phyloP scores from a whole-genome alignment of 30 jellyfish, hydroid and myxozoan species.

The Phacellophora camtschatica region DNA sequence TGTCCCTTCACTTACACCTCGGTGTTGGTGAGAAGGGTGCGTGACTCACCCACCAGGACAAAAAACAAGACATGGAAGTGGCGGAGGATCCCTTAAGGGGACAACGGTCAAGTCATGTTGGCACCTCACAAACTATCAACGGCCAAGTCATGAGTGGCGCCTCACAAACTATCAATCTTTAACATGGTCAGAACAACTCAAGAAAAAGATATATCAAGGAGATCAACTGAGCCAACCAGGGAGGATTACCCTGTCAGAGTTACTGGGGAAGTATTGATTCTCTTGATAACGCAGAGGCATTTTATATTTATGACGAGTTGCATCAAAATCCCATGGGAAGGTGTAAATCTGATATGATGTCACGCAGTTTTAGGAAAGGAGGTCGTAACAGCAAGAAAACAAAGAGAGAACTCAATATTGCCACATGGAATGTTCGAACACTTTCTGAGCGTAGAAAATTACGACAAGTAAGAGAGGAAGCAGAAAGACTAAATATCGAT shows the following conservation, averaged over 20 bases:
- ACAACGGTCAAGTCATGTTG: conserved; percentile 1
- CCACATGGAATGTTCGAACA: conserved; percentile 8
- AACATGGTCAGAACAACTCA: conserved; percentile 6
- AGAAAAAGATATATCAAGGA: background rate
- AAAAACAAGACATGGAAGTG: conserved; percentile 2
- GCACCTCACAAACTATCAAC: background rate
- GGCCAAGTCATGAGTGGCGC: background rate
- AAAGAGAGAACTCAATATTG: too few relatives aligned
- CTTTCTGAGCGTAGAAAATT: background rate
- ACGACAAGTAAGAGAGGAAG: background rate
- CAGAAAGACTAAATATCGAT: background rate
- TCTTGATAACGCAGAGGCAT: too few relatives aligned
- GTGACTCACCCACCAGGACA: conserved; percentile 5
- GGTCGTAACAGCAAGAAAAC: too few relatives aligned
- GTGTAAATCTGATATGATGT: too few relatives aligned
- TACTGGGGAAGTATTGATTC: too few relatives aligned
- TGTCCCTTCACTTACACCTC: conserved; percentile 3
- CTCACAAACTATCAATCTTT: background rate
- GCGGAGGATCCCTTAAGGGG: conserved; percentile 10
- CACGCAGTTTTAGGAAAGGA: too few relatives aligned
- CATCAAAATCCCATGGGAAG: too few relatives aligned
- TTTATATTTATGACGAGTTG: too few relatives aligned
- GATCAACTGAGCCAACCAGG: background rate
- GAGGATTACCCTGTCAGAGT: too few relatives aligned
- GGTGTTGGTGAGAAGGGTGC: conserved; percentile 3